Percentiles rank a stretch among this genome's conserved stretches.
phyloP scores from a whole-genome alignment of 1,140 invertebrate species.

The Aplysia californica region DNA sequence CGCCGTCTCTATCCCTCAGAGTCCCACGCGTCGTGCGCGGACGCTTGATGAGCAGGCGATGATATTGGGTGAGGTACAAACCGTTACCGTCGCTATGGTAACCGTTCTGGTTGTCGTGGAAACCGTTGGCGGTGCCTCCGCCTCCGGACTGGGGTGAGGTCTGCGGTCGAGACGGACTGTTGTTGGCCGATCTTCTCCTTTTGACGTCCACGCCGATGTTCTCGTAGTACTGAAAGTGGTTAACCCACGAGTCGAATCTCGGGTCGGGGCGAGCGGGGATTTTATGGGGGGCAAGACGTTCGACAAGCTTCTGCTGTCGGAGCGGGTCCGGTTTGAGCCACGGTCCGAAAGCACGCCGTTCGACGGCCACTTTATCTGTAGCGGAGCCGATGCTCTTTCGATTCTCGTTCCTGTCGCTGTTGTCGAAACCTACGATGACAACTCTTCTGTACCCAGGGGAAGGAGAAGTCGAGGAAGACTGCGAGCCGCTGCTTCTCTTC shows the following conservation, averaged over 20 bases:
- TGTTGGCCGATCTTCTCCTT: not conserved
- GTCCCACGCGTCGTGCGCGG: not conserved
- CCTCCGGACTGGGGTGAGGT: not conserved
- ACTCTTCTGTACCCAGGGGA: no score
- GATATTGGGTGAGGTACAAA: not conserved
- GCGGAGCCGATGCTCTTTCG: not conserved
- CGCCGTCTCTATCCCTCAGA: not conserved
- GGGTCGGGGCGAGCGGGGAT: constrained; percentile 1
- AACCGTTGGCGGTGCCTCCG: no score
- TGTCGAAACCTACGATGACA: not conserved
- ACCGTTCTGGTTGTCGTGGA: no score
- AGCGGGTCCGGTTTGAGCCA: not conserved
- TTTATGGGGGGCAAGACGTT: not conserved
- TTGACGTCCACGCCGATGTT: constrained; percentile 7
- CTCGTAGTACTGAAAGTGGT: constrained; percentile 7
- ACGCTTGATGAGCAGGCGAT: not conserved
- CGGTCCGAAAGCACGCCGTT: not conserved
- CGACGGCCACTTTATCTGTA: not conserved
- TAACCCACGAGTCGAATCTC: constrained; percentile 2
- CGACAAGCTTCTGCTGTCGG: not conserved
- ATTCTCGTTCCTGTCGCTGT: not conserved
- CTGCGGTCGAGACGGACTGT: not conserved
- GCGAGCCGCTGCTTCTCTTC: no score
- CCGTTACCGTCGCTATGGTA: not conserved
- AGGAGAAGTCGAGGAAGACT: no score